Evolutionary conservation across 2,888 invertebrate species (phyloP), one percentile per base, ranked within the genome.

Genomic region (Fragum fragum): DNA sequence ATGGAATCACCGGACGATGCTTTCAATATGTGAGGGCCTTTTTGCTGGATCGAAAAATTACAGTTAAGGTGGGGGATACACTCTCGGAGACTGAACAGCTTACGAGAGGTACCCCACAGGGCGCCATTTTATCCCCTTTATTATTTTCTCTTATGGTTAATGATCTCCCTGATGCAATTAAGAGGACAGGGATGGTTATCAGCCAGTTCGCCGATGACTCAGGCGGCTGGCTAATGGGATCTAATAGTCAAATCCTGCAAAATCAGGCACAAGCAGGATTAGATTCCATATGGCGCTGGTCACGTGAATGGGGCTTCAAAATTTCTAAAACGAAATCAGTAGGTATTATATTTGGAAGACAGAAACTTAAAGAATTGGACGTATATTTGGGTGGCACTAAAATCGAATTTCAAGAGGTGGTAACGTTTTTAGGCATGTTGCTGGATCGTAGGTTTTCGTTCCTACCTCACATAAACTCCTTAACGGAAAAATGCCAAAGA

Each of bases 131-230:
- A 39, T 73, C 73, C 23, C 73, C 73, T 5, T 18, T 73, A 14
- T 23, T 75, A 16, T 79, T 74, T 47, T 63, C 52, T 63, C n/a
- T 79, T 5, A n/a, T 79, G 7, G 61, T 79, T 18, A 74, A 74
- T n/a, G 73, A 53, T 18, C 78, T 73, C 18, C 73, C 73, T 39
- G 78, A 68, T 42, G 21, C 18, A 55, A 21, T 23, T n/a, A 9
- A 55, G 55, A 21, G 55, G 55, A 55, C 55, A 55, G 55, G 55
- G 55, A 72, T 77, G 77, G 55, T 72, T 32, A 53, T 72, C 16
- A 69, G 57, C 47, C 69, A 70, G 39, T 79, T 74, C 55, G 70
- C 71, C 21, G 73, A 79, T 74, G 79, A n/a, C n/a, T n/a, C n/a
- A n/a, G n/a, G n/a, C n/a, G n/a, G n/a, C n/a, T n/a, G n/a, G n/a